These are phyloP conservation scores for Zoroaster sp. DNA, from an alignment of 53 echinoderm and acorn worm genomes.

Conservation along the genomic window DNA sequence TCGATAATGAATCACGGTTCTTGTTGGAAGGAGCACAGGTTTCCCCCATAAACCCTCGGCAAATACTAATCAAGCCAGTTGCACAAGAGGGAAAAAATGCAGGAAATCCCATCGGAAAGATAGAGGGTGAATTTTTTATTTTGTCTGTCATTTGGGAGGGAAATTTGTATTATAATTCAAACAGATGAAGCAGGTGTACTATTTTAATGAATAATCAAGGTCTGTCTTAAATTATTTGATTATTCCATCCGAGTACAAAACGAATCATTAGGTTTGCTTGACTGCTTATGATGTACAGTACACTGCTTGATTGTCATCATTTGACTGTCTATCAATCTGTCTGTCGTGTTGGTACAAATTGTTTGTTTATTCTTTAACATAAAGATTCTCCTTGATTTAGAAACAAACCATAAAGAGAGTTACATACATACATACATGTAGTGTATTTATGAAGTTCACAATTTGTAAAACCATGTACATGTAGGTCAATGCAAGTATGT, in stretches of 20 bases:
- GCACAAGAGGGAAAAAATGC: not conserved
- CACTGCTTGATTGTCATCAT: not conserved
- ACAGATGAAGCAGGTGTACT: constrained; percentile 18
- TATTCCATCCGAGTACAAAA: not conserved
- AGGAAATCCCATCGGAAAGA: not conserved
- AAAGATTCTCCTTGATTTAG: not conserved
- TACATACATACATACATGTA: too few relatives aligned
- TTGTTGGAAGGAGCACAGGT: not conserved
- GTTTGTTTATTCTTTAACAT: not conserved
- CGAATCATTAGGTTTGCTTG: not conserved
- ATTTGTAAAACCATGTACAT: too few relatives aligned
- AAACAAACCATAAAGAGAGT: too few relatives aligned
- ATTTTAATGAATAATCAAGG: not conserved
- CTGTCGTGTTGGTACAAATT: not conserved
- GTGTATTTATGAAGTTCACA: too few relatives aligned
- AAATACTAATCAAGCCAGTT: not conserved
- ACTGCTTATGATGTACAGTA: not conserved
- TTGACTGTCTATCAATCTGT: not conserved
- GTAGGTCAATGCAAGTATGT: too few relatives aligned
- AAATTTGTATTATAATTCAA: not conserved
- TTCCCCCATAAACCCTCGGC: not conserved
- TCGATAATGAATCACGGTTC: not conserved
- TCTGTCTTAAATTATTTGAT: not conserved
- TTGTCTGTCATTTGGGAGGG: not conserved
- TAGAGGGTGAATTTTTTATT: not conserved